Percentiles rank a stretch among this genome's conserved stretches.
phyloP scores from a whole-genome alignment of 1,140 invertebrate species.

The Leptinotarsa defecta region DNA sequence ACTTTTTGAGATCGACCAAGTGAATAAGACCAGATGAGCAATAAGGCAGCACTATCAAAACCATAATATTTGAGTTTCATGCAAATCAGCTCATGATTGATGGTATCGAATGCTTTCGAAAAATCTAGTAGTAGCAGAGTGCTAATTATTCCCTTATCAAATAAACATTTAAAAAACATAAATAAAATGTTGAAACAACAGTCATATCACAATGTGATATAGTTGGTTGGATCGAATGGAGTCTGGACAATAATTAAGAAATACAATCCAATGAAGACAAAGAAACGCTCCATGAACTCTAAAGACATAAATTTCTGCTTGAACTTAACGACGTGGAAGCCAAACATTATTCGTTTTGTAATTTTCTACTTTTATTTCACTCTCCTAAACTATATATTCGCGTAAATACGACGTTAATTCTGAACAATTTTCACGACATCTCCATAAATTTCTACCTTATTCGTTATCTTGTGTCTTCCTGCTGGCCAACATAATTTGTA shows the following conservation, averaged over 20 bases:
- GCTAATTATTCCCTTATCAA: no score
- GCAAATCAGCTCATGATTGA: no score
- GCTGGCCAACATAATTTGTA: not conserved
- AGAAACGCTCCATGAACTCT: not conserved
- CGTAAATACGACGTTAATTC: constrained; percentile 19
- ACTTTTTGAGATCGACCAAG: no score
- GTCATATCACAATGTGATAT: no score
- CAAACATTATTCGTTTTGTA: constrained; percentile 10
- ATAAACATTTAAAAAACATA: no score
- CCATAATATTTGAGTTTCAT: no score
- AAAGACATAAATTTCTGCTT: not conserved
- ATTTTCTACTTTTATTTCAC: constrained; percentile 18
- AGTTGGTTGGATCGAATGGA: no score
- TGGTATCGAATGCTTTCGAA: no score
- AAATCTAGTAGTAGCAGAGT: no score
- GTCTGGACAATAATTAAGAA: not conserved
- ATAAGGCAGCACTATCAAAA: no score
- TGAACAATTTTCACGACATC: constrained; percentile 9
- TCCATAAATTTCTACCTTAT: constrained; percentile 12
- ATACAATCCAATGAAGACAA: not conserved
- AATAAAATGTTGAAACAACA: no score
- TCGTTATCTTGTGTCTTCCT: not conserved
- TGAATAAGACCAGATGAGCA: no score
- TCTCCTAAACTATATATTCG: constrained; percentile 6
- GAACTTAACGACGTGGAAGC: constrained; percentile 15